A percentile compares a stretch with the other conserved stretches of the same genome.
These are phyloP conservation scores for Eristalis intricaria DNA, from an alignment of 2,888 invertebrate genomes.

Conservation along the genomic window DNA sequence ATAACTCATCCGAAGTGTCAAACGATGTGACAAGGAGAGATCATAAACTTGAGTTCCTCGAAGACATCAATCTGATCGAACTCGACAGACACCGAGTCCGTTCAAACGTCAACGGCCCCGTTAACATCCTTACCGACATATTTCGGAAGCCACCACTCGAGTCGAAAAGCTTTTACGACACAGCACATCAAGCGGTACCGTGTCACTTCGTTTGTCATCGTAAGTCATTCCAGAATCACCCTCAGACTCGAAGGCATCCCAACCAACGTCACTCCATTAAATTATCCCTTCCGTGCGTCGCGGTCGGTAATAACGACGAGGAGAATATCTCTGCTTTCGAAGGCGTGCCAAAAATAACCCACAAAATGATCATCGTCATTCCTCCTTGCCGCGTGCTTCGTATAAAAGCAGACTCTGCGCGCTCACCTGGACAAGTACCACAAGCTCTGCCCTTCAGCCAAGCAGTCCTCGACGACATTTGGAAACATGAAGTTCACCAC, in stretches of 20 bases:
- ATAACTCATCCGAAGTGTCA: background rate
- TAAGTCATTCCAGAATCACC: background rate
- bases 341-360: background rate
- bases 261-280: background rate
- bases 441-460: background rate
- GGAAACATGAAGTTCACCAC: slow-evolving; percentile 30
- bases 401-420: slow-evolving; percentile 29
- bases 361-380: no score
- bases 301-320: background rate
- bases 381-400: background rate
- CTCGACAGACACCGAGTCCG: background rate
- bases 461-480: background rate
- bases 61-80: background rate
- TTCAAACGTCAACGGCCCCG: background rate
- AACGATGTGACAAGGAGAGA: background rate
- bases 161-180: background rate
- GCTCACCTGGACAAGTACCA: background rate
- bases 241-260: no score
- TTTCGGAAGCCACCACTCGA: background rate
- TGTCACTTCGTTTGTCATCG: background rate
- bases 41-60: background rate
- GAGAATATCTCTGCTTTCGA: background rate
- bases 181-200: background rate
- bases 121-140: background rate
- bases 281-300: no score